These are phyloP conservation scores for Sciurus niger DNA, from an alignment of 2,113 vertebrate genomes.

Conservation along the genomic window DNA sequence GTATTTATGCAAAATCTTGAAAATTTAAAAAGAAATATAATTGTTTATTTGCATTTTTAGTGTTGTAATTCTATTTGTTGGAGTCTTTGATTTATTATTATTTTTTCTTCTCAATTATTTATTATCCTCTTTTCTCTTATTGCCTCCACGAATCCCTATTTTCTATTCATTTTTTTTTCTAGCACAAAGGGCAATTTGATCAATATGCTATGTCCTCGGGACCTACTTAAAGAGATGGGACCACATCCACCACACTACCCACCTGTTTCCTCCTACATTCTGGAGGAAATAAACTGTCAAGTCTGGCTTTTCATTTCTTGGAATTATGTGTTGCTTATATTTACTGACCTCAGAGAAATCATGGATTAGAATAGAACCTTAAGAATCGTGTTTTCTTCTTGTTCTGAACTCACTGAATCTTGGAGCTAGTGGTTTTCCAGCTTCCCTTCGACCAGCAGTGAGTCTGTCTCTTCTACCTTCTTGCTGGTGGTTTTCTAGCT, in stretches of 20 bases:
- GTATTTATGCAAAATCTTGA: background rate
- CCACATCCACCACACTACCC: background rate
- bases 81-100: background rate
- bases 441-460: background rate
- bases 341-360: background rate
- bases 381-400: background rate
- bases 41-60: background rate
- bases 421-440: background rate
- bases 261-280: background rate
- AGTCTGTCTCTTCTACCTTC: background rate
- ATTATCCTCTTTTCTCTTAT: background rate
- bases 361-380: background rate
- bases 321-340: background rate
- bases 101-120: background rate
- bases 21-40: background rate
- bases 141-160: background rate
- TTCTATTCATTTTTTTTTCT: background rate
- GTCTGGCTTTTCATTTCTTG: background rate
- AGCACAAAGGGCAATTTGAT: background rate
- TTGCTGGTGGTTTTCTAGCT: background rate
- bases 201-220: background rate
- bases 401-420: constrained; percentile 5
- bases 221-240: background rate
- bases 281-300: background rate
- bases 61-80: background rate